Evolutionary conservation across 2,888 invertebrate species (phyloP).

Genomic region (Dryobota labecula): DNA sequence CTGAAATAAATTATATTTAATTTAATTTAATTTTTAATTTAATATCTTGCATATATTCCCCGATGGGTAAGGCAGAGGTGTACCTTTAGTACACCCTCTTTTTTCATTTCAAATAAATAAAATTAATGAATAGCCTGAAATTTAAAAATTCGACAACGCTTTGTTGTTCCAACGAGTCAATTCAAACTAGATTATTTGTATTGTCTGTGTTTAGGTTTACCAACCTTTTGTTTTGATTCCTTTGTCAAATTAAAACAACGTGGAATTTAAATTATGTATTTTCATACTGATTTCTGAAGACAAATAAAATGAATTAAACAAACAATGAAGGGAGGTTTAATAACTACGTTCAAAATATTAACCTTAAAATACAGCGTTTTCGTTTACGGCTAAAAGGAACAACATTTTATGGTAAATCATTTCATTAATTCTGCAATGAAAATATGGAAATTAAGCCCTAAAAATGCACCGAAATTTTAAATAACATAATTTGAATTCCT

Average conservation of each 20-base stretch:
- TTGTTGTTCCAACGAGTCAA: conserved; percentile 5
- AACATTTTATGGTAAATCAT: conserved; percentile 30
- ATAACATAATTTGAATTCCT: conserved; percentile 18
- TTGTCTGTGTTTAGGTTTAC: conserved; percentile 21
- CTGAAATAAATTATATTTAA: too few relatives aligned
- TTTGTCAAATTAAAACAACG: conserved; percentile 31
- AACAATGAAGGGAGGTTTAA: conserved; percentile 32
- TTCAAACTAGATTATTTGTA: conserved; percentile 28
- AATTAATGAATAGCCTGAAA: not conserved
- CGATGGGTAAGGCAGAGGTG: not conserved
- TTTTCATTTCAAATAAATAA: not conserved
- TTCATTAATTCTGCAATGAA: conserved; percentile 39
- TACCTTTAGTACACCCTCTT: not conserved
- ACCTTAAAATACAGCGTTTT: conserved; percentile 18
- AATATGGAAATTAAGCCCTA: conserved; percentile 44
- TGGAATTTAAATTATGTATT: conserved; percentile 23
- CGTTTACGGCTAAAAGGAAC: not conserved
- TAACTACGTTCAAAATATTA: conserved; percentile 30
- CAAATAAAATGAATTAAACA: conserved; percentile 32
- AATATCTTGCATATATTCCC: not conserved
- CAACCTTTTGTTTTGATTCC: conserved; percentile 35
- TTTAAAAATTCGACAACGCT: not conserved
- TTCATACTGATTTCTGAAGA: conserved; percentile 15
- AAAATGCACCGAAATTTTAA: conserved; percentile 30
- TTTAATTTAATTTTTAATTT: too few relatives aligned